Base-by-base conservation (phyloP, 1,140 invertebrate genomes). In the Halesus radiatus region DNA sequence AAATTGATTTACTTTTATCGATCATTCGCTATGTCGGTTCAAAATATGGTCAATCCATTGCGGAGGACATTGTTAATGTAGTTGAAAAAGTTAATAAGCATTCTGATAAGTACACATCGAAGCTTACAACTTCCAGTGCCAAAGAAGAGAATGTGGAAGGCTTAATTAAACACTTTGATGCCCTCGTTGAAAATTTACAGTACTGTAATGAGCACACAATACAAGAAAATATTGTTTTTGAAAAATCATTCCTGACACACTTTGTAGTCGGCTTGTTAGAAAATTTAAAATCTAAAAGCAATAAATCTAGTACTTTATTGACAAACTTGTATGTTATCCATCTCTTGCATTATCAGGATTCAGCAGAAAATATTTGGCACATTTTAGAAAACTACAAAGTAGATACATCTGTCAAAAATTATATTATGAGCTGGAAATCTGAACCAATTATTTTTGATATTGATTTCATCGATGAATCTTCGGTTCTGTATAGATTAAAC, bases 1-100 rank as follows among this genome's bases (percentile, higher is more conserved):
- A 95, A 86, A 90, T 94, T 45, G 90, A 93, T 84, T 88, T 94
- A 75, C 92, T 94, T 90, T 86, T 94, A 15, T 91, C 94, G 83
- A 88, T 90, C 1, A 85, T 91, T 32, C 84, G 82, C 6, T 54
- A 83, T 60, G 77, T 89, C 23, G 76, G 86, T 77, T 74, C 78
- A 75, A 66, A 79, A 68, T 54, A 85, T n/a, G 82, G 89, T 23
- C 81, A 88, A 22, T 87, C 87, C 73, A 86, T 91, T 74, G 84
- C 84, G 29, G 84, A 89, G 50, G 84, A 88, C 60, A 84, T 91
- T 23, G 85, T 89, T 76, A 84, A 87, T 85, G 83, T 84, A n/a
- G 23, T 84, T 18, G 82, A 84, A 78, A 68, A 68, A 52, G 60
- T 76, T 16, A 64, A 78, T 56, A 20, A 29, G n/a, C 62, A 73